Base-by-base conservation (phyloP, 2,113 vertebrate species). In the Coptodon rendalli region DNA sequence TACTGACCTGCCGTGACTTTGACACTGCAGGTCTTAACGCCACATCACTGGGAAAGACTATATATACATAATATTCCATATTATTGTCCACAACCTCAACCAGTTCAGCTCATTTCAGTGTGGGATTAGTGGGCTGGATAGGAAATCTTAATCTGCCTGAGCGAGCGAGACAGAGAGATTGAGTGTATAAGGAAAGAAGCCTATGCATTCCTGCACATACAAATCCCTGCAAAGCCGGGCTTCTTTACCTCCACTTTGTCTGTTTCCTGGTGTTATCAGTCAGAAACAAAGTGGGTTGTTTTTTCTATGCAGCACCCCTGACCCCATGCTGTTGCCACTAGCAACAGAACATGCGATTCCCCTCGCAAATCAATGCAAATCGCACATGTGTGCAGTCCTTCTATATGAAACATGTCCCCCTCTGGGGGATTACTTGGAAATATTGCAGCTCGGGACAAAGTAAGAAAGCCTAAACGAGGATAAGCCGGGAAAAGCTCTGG, bases 331-430 rank as follows among this genome's bases (percentile, higher is more conserved):
- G 96, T 97, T 97, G 95, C 96, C 91, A 95, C 90, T 96, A 95
- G 96, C 97, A 97, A 97, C 97, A 95, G 92, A 94, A 93, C 92
- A 95, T 91, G 93, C 61, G 22, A 93, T 52, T 54, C 71, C 56
- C 80, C 48, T 36, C 27, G 5, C 63, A 52, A 90, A 91, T 53
- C 85, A 57, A 24, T 54, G 31, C 29, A 85, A 80, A 89, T 85
- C 50, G 81, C 73, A 88, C 87, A 83, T 86, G 86, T 79, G 79
- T 61, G 45, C 34, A 80, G 40, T 17, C 24, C 80, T 43, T 80
- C 61, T n/a, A 9, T 36, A 56, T 82, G 80, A 87, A 91, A 92
- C 34, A 90, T 76, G 52, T 12, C 12, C 5, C 9, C 57, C n/a
- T 85, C 71, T 85, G 7, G 43, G 43, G 45, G 6, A 78, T 78